Percentiles rank a stretch among this genome's conserved stretches.
phyloP scores from a whole-genome alignment of 2,113 vertebrate genomes.

The Zosterops pallidus region DNA sequence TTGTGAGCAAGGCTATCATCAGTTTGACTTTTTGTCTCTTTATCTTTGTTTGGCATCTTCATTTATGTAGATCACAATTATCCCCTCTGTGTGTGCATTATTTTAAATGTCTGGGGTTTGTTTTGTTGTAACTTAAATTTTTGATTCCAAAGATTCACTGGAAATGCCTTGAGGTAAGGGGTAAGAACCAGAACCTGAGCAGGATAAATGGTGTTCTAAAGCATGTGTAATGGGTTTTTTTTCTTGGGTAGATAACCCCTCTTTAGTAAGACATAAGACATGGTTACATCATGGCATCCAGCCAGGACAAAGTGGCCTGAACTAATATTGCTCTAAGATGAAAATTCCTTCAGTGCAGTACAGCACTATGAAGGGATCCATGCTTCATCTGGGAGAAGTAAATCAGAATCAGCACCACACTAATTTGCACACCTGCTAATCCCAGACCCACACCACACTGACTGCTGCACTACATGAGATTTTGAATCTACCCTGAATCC shows the following conservation, averaged over 20 bases:
- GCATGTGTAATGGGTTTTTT: background rate
- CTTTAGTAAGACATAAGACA: background rate
- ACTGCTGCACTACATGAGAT: background rate
- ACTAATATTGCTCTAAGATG: background rate
- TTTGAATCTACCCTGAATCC: background rate
- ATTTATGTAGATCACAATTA: background rate
- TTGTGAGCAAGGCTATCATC: background rate
- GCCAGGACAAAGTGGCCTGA: background rate
- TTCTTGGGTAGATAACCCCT: background rate
- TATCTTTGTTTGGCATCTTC: background rate
- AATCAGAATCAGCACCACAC: background rate
- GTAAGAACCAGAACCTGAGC: background rate
- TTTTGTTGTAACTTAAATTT: background rate
- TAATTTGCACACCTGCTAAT: background rate
- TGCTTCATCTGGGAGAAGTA: background rate
- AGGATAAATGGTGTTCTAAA: background rate
- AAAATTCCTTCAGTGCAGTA: background rate
- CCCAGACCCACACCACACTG: background rate
- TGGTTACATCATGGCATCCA: background rate
- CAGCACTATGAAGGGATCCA: background rate
- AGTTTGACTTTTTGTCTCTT: background rate
- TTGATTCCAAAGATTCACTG: background rate
- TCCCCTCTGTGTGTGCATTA: background rate
- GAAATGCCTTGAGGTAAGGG: background rate
- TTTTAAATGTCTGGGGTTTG: background rate